These are phyloP conservation scores for Brachyistius frenatus DNA, from an alignment of 2,113 vertebrate genomes.

Conservation along the genomic window DNA sequence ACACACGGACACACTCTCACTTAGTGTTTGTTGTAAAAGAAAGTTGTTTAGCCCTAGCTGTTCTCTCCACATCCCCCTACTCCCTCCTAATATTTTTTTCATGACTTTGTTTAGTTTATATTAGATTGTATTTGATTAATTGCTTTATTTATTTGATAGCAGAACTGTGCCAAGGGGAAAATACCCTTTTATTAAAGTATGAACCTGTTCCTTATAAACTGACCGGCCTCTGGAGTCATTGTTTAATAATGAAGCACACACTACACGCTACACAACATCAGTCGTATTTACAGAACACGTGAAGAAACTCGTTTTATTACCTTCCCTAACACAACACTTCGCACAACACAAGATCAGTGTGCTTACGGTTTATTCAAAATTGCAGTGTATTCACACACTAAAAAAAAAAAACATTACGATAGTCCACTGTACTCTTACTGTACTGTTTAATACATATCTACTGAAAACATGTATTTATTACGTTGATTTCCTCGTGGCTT, in stretches of 20 bases:
- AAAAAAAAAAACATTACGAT: no score
- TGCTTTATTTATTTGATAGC: slow-evolving; percentile 90
- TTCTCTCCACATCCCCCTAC: slow-evolving; percentile 4
- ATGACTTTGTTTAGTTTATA: slow-evolving; percentile 84
- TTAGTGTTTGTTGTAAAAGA: slow-evolving; percentile 62
- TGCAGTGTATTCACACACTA: no score
- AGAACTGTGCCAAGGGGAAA: slow-evolving; percentile 86
- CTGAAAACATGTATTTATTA: no score
- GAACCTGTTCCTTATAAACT: slow-evolving; percentile 74
- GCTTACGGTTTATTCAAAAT: no score
- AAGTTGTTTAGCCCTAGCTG: slow-evolving; percentile 58
- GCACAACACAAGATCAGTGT: no score
- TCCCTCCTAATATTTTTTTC: slow-evolving; percentile 48
- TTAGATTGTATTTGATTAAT: slow-evolving; percentile 87
- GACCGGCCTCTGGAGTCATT: slow-evolving; percentile 25
- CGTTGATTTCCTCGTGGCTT: no score
- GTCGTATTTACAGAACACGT: no score
- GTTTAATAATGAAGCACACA: neutral
- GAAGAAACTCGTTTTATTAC: no score
- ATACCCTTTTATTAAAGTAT: slow-evolving; percentile 84
- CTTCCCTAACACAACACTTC: no score
- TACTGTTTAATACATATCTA: no score
- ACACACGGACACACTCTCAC: slow-evolving; percentile 39
- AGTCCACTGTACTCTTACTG: no score
- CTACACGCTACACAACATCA: neutral